Base-by-base conservation (phyloP, 2,797 vertebrate species). In the Cichlasoma orientale region DNA sequence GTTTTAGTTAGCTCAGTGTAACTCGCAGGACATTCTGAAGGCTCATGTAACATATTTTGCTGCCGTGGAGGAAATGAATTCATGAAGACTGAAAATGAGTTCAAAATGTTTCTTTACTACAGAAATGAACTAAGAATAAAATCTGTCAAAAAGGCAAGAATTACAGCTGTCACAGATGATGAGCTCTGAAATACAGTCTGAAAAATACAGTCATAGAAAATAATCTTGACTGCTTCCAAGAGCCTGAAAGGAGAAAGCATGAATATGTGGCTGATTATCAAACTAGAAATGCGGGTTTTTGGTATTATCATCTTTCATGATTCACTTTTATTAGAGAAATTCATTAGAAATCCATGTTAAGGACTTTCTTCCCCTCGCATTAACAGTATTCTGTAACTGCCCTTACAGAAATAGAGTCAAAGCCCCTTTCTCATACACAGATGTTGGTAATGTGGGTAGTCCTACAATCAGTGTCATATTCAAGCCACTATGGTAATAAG, bases 211-310 rank as follows among this genome's bases (percentile, higher is more conserved):
- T 57, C 58, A 56, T 10, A 21, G 16, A 25, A 33, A 47, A 55
- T 63, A 25, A 44, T 78, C 21, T 54, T 38, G 55, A 71, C 41
- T 47, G 41, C 57, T 33, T 72, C 6, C 47, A 59, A 27, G 16
- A 29, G 2, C 7, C 16, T 33, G 27, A 57, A 29, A 29, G 14
- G 52, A 25, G 7, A 33, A 12, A 50, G 1, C 33, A 11, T 59
- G 72, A 73, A 73, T 73, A 33, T 61, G 44, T 27, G 56, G 23
- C 44, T 74, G 72, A 59, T 74, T 74, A 74, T 61, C 29, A 18
- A 38, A 36, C 29, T 38, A 2, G 10, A 53, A 33, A 3, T 53
- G 29, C 9, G 56, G 18, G 29, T 25, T 59, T 33, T 50, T 8
- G 44, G 21, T 38, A 58, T 4, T 53, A 13, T 38, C n/a, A 29